A percentile compares a stretch with the other conserved stretches of the same genome.
Conservation (phyloP, 1,140 invertebrate genomes). For the Zelostemma sp. region DNA sequence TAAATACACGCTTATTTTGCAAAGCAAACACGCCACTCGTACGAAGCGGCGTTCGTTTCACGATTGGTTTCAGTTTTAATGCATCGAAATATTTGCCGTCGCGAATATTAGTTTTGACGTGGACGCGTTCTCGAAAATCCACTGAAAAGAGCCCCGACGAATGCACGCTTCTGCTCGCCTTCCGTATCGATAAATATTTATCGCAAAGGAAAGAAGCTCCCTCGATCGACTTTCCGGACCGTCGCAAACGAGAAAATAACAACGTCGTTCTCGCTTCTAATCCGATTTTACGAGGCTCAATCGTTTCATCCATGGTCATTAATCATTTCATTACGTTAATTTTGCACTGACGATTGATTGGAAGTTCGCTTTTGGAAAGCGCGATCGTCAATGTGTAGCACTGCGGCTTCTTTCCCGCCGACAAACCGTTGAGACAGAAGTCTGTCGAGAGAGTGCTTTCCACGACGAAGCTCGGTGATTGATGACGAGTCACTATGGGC, state of each 20-base stretch:
- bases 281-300: not conserved
- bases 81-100: constrained; percentile 4
- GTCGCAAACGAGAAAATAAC: constrained; percentile 4
- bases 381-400: constrained; percentile 1
- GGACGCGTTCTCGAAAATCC: not conserved
- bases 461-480: constrained; percentile 7
- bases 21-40: not conserved
- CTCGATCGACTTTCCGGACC: not conserved
- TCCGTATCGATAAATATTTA: not conserved
- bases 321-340: constrained; percentile 11
- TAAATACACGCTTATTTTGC: constrained; percentile 5
- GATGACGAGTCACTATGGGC: constrained; percentile 16
- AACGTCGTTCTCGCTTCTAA: not conserved
- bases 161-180: too few relatives aligned
- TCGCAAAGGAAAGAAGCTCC: not conserved
- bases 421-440: constrained; percentile 12
- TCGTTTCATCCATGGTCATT: not conserved
- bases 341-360: constrained; percentile 6
- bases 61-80: not conserved
- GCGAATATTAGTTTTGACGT: not conserved
- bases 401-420: constrained; percentile 4
- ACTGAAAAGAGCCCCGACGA: not conserved
- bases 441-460: constrained; percentile 1
- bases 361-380: constrained; percentile 3
- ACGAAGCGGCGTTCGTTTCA: not conserved